Percentiles rank a stretch among this genome's conserved stretches.
Evolutionary conservation across 53 echinoderm and acorn worm species (phyloP).

Genomic region (Apostichopus leukothele): DNA sequence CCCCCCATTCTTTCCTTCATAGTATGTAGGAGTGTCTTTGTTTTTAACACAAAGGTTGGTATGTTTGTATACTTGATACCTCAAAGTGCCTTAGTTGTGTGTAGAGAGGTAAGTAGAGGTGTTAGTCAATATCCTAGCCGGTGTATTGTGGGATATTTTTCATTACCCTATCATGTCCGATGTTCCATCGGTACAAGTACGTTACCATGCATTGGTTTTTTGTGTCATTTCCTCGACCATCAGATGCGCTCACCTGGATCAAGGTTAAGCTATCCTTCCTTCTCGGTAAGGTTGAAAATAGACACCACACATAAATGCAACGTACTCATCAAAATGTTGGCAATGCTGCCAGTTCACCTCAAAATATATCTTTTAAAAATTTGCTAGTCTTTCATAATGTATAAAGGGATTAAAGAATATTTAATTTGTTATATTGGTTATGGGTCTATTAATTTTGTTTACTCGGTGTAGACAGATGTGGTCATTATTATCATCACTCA

Average conservation of each 20-base stretch:
- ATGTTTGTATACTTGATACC: no score
- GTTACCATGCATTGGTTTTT: background rate
- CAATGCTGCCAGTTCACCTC: background rate
- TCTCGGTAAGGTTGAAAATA: background rate
- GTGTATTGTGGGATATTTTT: no score
- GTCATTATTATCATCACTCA: no score
- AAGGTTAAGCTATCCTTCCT: conserved; percentile 4
- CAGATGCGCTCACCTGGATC: background rate
- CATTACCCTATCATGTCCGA: no score
- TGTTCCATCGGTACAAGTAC: no score
- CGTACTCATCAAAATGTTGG: background rate
- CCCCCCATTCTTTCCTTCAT: no score
- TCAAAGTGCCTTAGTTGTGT: no score
- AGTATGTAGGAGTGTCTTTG: no score
- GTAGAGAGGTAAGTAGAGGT: no score
- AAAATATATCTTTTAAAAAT: background rate
- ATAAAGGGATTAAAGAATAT: background rate
- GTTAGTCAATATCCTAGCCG: no score
- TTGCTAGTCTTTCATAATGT: background rate
- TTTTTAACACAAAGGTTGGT: no score
- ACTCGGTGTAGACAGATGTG: no score
- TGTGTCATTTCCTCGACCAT: background rate
- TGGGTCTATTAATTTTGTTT: background rate
- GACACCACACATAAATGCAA: background rate
- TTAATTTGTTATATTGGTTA: background rate